Evolutionary conservation across 2,888 invertebrate genomes (phyloP).

Genomic region (Ditylenchus weischeri): DNA sequence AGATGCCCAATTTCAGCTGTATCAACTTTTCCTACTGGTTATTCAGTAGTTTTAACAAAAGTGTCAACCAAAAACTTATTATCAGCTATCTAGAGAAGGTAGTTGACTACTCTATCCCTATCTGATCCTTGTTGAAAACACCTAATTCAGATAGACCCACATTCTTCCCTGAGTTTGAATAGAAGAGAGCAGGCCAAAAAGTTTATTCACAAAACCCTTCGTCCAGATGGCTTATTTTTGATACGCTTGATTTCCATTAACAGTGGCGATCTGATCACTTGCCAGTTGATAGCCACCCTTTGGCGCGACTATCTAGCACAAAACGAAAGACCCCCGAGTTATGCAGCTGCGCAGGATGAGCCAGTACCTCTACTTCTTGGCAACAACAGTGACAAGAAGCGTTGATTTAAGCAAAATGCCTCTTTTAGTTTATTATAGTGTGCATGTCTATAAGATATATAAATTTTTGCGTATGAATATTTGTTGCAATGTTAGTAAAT

Average conservation of each 20-base stretch:
- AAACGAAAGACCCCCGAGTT: conserved; percentile 31
- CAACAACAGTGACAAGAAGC: conserved; percentile 2
- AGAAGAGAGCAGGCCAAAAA: conserved; percentile 34
- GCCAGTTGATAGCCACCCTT: conserved; percentile 41
- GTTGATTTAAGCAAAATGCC: background rate
- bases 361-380: conserved; percentile 32
- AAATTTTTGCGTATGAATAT: too few species aligned
- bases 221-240: conserved; percentile 54
- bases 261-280: conserved; percentile 48
- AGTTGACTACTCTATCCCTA: conserved; percentile 26
- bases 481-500: too few species aligned
- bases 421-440: too few species aligned
- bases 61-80: conserved; percentile 30
- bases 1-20: conserved; percentile 35
- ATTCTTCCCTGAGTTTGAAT: conserved; percentile 26
- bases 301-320: conserved; percentile 45
- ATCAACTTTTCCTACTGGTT: conserved; percentile 46
- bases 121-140: conserved; percentile 16
- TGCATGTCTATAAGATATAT: too few species aligned
- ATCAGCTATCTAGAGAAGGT: conserved; percentile 45
- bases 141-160: conserved; percentile 40
- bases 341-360: conserved; percentile 26
- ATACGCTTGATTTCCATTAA: conserved; percentile 43
- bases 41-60: conserved; percentile 24
- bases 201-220: conserved; percentile 47